phyloP scores from a whole-genome alignment of 2,888 invertebrate genomes.

The Caenorhabditis sulstoni region DNA sequence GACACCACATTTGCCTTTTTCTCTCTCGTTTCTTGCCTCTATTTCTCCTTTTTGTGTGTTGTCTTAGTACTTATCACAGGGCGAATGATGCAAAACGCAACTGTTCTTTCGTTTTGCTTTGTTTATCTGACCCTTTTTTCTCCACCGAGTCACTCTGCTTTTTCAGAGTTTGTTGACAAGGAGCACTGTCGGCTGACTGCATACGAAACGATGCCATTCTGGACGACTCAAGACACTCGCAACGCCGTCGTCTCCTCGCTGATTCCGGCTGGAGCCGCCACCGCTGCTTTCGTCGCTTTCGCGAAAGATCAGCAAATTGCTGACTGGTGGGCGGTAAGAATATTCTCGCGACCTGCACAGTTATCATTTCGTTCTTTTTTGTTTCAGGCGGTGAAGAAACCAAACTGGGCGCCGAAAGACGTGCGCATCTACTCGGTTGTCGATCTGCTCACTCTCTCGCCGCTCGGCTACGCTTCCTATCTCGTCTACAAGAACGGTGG shows the following conservation, averaged over 20 bases:
- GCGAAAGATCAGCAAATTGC: conserved; percentile 61
- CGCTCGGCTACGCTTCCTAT: conserved; percentile 78
- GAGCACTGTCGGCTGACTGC: conserved; percentile 33
- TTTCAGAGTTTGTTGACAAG: conserved; percentile 55
- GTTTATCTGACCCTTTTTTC: conserved; percentile 4
- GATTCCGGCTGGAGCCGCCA: conserved; percentile 72
- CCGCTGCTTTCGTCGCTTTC: conserved; percentile 63
- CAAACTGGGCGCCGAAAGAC: conserved; percentile 73
- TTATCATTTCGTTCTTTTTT: conserved; percentile 8
- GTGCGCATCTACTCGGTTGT: conserved; percentile 69
- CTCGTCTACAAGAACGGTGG: conserved; percentile 79
- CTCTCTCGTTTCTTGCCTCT: conserved; percentile 5
- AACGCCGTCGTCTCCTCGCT: conserved; percentile 71
- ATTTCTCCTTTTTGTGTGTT: conserved; percentile 1
- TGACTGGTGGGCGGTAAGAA: conserved; percentile 68
- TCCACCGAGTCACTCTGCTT: background rate
- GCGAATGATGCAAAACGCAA: conserved; percentile 32
- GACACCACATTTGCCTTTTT: conserved; percentile 10
- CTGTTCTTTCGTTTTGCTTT: conserved; percentile 25
- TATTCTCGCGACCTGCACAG: background rate
- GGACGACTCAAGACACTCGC: conserved; percentile 75
- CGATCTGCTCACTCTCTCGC: conserved; percentile 72
- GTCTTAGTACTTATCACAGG: conserved; percentile 17
- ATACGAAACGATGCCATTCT: conserved; percentile 68
- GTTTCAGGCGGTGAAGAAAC: conserved; percentile 67